A percentile compares a stretch with the other conserved stretches of the same genome.
Evolutionary conservation across 2,888 invertebrate genomes (phyloP).

Genomic region (Macrosoma leucophasiata): DNA sequence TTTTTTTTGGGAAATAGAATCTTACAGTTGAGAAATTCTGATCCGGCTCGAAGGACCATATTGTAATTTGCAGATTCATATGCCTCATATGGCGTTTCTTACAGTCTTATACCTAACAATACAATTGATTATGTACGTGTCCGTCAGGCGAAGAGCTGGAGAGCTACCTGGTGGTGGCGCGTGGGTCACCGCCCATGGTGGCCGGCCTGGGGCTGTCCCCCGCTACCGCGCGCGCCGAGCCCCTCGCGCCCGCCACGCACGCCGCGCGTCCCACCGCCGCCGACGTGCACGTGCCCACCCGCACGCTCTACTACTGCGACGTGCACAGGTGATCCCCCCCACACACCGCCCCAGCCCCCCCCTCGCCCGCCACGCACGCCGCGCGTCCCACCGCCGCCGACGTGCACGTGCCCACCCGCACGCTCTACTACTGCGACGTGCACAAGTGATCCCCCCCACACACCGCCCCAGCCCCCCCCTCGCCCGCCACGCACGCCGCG

Average conservation of each 20-base stretch:
- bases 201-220: conserved; percentile 74
- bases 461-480: conserved; percentile 80
- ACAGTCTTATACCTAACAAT: too few relatives aligned
- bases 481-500: conserved; percentile 81
- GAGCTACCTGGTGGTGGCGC: conserved; percentile 74
- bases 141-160: conserved; percentile 72
- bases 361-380: conserved; percentile 81
- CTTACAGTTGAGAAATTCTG: too few relatives aligned
- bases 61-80: too few relatives aligned
- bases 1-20: too few relatives aligned
- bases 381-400: conserved; percentile 81
- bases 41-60: too few relatives aligned
- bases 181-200: conserved; percentile 79
- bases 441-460: conserved; percentile 52
- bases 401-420: conserved; percentile 76
- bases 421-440: conserved; percentile 79
- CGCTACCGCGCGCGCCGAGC: conserved; percentile 67
- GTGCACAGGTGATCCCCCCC: conserved; percentile 55
- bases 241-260: conserved; percentile 82
- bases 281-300: conserved; percentile 79
- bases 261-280: conserved; percentile 79
- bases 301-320: conserved; percentile 79
- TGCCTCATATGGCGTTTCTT: too few relatives aligned
- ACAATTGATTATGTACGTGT: conserved; percentile 6
- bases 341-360: conserved; percentile 78